Base-by-base conservation (phyloP, 2,888 invertebrate genomes). In the Amphiduros pacificus region DNA sequence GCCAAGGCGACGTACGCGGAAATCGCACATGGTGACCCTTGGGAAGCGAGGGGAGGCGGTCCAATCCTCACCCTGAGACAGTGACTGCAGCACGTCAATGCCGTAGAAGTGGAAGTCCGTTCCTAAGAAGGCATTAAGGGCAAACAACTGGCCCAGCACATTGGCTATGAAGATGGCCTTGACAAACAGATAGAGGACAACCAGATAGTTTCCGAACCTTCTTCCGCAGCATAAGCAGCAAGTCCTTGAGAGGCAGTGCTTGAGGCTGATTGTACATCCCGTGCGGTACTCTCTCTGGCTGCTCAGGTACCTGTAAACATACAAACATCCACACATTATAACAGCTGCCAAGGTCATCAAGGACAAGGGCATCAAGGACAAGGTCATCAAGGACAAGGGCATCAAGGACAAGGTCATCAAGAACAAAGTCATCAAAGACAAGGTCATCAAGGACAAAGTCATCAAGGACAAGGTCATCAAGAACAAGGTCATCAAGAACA, bases 111-210 rank as follows among this genome's bases (percentile, higher is more conserved):
- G 75, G 66, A 77, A 78, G 60, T 78, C 76, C 40, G 77, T 77
- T 51, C 84, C 84, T 29, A 85, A 75, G 62, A 85, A 83, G 61
- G 77, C 77, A 71, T 84, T 84, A 49, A 85, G 76, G 55, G 83
- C 74, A 68, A 83, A 81, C 57, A 85, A 76, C 69, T 85, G 84
- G n/a, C 80, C 79, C n/a, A 84, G 73, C 50, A 81, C 81, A 70
- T 84, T 84, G 50, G 75, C 70, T 66, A 83, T 74, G 65, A 82
- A 82, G 28, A 84, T 68, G 17, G 81, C 63, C 68, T 84, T 84
- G 65, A 78, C 77, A 66, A 83, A 76, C 68, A 82, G 73, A 68
- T 84, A 84, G 50, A 84, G 76, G 22, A 80, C 74, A 17, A 82
- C 79, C 31, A 84, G 77, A 68, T 82, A 85, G 65, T 83, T 83